Conservation (phyloP, 1,140 invertebrate species). For the Wiebesia pumilae region DNA sequence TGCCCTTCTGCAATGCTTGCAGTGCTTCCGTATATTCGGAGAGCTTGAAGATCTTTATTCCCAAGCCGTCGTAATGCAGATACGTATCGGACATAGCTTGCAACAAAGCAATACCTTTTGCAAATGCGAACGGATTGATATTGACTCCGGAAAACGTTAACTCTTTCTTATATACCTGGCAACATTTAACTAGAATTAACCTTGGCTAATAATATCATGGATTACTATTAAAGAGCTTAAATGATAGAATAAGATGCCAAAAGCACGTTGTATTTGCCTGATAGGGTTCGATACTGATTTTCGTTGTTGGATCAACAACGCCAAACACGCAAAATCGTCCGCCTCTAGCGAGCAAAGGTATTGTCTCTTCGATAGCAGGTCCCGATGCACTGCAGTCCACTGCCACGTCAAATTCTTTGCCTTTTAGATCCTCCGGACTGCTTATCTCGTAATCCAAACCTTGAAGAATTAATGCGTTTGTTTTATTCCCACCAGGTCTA, state of each 20-base stretch:
- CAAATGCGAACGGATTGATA: constrained; percentile 81
- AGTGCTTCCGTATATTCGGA: constrained; percentile 78
- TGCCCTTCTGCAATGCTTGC: constrained; percentile 76
- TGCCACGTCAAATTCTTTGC: constrained; percentile 77
- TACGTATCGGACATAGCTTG: constrained; percentile 80
- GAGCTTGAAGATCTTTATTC: constrained; percentile 78
- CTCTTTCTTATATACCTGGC: constrained; percentile 81
- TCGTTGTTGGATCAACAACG: constrained; percentile 73
- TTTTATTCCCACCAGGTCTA: neutral
- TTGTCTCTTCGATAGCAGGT: constrained; percentile 75
- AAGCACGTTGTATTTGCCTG: constrained; percentile 55
- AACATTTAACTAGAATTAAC: constrained; percentile 44
- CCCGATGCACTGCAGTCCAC: constrained; percentile 82
- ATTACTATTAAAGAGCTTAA: neutral
- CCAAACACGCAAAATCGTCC: constrained; percentile 78
- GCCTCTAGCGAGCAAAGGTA: constrained; percentile 71
- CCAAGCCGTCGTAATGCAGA: constrained; percentile 79
- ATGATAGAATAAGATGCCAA: constrained; percentile 16
- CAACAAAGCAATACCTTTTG: constrained; percentile 78
- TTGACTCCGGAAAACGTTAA: constrained; percentile 79
- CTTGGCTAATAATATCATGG: neutral
- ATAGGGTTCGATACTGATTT: constrained; percentile 70
- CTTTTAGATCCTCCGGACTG: constrained; percentile 76
- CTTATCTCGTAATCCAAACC: constrained; percentile 77
- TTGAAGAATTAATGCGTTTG: constrained; percentile 63